Percentiles rank a stretch among this genome's conserved stretches.
These are phyloP conservation scores for Petrocephalus sullivani DNA, from an alignment of 2,797 vertebrate genomes.

Conservation along the genomic window DNA sequence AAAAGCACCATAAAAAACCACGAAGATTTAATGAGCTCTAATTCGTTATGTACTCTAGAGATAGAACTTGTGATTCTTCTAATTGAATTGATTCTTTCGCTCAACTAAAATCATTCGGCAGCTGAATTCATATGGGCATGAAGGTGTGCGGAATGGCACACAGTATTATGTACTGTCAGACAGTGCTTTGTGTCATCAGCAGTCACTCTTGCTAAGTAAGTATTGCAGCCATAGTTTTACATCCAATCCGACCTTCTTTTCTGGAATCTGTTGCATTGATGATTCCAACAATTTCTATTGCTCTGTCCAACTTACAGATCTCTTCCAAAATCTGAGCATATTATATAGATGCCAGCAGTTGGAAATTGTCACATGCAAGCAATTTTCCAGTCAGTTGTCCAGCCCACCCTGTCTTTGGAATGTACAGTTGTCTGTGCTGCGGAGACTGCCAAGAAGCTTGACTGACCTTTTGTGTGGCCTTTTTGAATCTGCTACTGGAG, in stretches of 20 bases:
- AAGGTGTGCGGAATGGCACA: not conserved
- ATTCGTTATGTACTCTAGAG: no score
- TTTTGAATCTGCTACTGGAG: not conserved
- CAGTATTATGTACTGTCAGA: not conserved
- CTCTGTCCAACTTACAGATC: not conserved
- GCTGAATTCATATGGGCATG: not conserved
- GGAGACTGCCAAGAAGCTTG: not conserved
- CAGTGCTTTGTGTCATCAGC: not conserved
- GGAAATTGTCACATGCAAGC: not conserved
- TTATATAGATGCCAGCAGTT: not conserved
- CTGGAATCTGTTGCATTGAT: not conserved
- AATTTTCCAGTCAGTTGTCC: not conserved
- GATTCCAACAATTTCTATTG: not conserved
- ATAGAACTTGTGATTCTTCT: no score
- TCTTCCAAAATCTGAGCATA: not conserved
- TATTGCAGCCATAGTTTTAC: not conserved
- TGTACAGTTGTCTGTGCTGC: not conserved
- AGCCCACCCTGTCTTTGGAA: not conserved
- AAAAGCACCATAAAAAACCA: no score
- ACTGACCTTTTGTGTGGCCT: no score
- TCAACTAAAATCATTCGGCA: not conserved
- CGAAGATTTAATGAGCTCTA: no score
- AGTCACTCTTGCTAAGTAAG: not conserved
- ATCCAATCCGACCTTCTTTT: not conserved
- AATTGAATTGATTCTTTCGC: no score